A percentile compares a stretch with the other conserved stretches of the same genome.
phyloP scores from a whole-genome alignment of 1,140 invertebrate species.

The Batillaria attramentaria region DNA sequence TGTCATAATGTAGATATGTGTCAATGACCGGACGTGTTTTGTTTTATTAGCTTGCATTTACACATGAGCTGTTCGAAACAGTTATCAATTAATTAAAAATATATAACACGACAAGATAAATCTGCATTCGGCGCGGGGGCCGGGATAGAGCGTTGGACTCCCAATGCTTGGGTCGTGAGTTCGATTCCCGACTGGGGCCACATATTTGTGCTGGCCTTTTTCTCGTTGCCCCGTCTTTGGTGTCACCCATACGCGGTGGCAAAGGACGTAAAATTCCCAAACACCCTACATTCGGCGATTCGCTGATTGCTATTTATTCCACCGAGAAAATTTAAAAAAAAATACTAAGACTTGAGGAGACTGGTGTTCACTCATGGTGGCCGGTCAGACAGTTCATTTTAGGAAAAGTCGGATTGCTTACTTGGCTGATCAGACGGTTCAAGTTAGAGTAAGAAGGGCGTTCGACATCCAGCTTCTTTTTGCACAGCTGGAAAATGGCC shows the following conservation, averaged over 20 bases:
- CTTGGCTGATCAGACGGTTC: slow-evolving; percentile 62
- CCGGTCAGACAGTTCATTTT: not conserved
- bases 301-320: not conserved
- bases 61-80: not conserved
- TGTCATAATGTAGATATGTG: not conserved
- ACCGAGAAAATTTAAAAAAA: not conserved
- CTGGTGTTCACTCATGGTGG: not conserved
- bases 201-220: too few species aligned
- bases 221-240: too few species aligned
- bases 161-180: too few species aligned
- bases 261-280: too few species aligned
- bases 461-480: slow-evolving; percentile 85
- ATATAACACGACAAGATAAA: not conserved
- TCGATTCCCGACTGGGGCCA: too few species aligned
- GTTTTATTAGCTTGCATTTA: not conserved
- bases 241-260: too few species aligned
- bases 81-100: not conserved
- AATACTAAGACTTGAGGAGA: not conserved
- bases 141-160: too few species aligned
- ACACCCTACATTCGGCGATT: not conserved
- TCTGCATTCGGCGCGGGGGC: not conserved
- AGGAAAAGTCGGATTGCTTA: not conserved
- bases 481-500: slow-evolving; percentile 65
- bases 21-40: not conserved
- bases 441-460: slow-evolving; percentile 68